Base-by-base conservation (phyloP, 2,113 vertebrate genomes). In the Orycteropus afer region DNA sequence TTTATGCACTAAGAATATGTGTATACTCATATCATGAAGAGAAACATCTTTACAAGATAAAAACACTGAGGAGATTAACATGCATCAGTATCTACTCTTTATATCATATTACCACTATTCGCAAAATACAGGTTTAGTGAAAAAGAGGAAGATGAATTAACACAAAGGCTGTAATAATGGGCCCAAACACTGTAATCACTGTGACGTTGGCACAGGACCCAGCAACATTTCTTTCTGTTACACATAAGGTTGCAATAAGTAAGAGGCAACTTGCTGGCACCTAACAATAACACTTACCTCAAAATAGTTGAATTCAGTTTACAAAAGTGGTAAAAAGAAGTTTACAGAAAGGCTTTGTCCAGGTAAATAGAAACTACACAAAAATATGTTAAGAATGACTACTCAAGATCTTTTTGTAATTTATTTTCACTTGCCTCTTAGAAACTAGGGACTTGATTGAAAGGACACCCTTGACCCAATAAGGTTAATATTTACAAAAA, bases 401-500 rank as follows among this genome's bases (percentile, higher is more conserved):
- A 47, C 37, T 83, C 9, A 82, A 37, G 49, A 94, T 85, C 23
- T 82, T 84, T 90, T 32, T 86, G 37, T 82, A n/a, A 91, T 91
- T 93, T 89, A 55, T 83, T 94, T 91, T 20, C 51, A 45, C 29
- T 84, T 93, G 49, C 5, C 20, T 59, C 51, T 95, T 63, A 77
- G 59, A 57, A 81, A 61, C 49, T 87, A 85, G 13, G 22, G 1
- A 8, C 34, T 90, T 91, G 59, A 85, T 47, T 94, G 61, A 84
- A 94, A 87, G 5, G 22, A 53, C 4, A 85, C 59, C 11, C 85
- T 79, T 88, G 65, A 82, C 85, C 86, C 45, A 59, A 7, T 86
- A 40, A 85, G 80, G 13, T 78, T 95, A 91, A 88, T 90, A 73
- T 90, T 93, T 93, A 69, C 14, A 73, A 76, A 84, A 95, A 67